Base-by-base conservation (phyloP, 2,797 vertebrate genomes). In the Podargus strigoides region DNA sequence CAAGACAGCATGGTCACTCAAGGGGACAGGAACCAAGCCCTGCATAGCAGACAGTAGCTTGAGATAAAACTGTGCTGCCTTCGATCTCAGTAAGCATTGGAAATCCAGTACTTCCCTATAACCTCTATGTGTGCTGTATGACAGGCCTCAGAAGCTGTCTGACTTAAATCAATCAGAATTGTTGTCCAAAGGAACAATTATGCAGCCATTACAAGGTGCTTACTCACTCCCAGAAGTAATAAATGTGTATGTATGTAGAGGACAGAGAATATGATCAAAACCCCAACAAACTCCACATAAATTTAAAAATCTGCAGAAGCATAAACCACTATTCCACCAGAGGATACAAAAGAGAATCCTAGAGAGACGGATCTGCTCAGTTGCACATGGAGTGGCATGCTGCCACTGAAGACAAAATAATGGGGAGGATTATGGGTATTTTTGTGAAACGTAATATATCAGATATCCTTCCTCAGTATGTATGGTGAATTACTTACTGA, bases 41-140 rank as follows among this genome's bases (percentile, higher is more conserved):
- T 76, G 11, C 1, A 0, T 34, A 59, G 20, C 20, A 67, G 18
- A 62, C 37, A 49, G 59, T 12, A 67, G 5, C 7, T 67, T 50
- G 37, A 63, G n/a, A 49, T 23, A 11, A 12, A 70, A 75, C 27
- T 9, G 3, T 67, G 11, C 14, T 74, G 15, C 32, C 27, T 80
- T 78, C 24, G 37, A 1, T 41, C 2, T 1, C 15, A 83, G 17
- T 12, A 39, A 85, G 3, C 11, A 8, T 3, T 55, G 28, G 36
- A 69, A 77, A 80, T 59, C 10, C 27, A 37, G 10, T 17, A 41
- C 11, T 77, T 85, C 14, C 13, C 21, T 30, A 39, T 56, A 92
- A 58, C 7, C 0, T 58, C n/a, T 49, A 0, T 5, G 1, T 13
- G 9, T 62, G 27, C 28, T 53, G 2, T 21, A n/a, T 28, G 23